Evolutionary conservation across 2,113 vertebrate species (phyloP).

Genomic region (Odontesthes bonariensis): DNA sequence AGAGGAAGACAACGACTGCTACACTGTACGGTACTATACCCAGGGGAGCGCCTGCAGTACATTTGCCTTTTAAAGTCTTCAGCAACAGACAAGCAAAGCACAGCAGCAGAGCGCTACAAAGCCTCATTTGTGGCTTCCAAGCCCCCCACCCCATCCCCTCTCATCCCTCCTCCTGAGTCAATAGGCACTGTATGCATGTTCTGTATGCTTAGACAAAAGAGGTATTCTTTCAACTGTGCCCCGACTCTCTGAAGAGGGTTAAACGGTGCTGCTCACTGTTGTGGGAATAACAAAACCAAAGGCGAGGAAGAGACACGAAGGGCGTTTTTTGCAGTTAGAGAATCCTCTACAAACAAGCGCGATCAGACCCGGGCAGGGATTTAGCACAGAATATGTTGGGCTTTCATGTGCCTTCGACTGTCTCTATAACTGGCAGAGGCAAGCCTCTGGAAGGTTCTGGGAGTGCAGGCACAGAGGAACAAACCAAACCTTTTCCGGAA

Average conservation of each 20-base stretch:
- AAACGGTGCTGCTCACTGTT: slow-evolving; percentile 69
- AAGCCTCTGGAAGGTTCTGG: slow-evolving; percentile 62
- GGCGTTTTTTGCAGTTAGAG: slow-evolving; percentile 56
- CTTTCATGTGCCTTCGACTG: slow-evolving; percentile 73
- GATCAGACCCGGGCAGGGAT: slow-evolving; percentile 62
- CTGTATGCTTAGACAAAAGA: slow-evolving; percentile 74
- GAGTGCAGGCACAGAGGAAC: slow-evolving; percentile 66
- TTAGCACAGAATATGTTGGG: slow-evolving; percentile 62
- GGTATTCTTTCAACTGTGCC: slow-evolving; percentile 72
- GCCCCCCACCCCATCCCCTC: slow-evolving; percentile 31
- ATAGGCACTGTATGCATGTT: slow-evolving; percentile 75
- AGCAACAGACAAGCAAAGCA: slow-evolving; percentile 69
- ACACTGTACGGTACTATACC: slow-evolving; percentile 74
- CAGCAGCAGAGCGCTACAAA: slow-evolving; percentile 74
- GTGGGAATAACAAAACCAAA: slow-evolving; percentile 73
- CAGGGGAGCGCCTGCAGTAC: slow-evolving; percentile 79
- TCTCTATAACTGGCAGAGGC: slow-evolving; percentile 51
- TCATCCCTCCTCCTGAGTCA: slow-evolving; percentile 65
- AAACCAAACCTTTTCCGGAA: slow-evolving; percentile 67
- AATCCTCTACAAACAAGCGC: slow-evolving; percentile 64
- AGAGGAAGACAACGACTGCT: slow-evolving; percentile 75
- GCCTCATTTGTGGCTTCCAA: slow-evolving; percentile 66
- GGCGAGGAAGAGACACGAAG: slow-evolving; percentile 44
- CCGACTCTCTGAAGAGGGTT: slow-evolving; percentile 76
- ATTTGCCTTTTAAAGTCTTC: slow-evolving; percentile 83